Percentiles rank a stretch among this genome's conserved stretches.
Evolutionary conservation across 1,140 invertebrate genomes (phyloP).

Genomic region (Oryzaephilus surinamensis): DNA sequence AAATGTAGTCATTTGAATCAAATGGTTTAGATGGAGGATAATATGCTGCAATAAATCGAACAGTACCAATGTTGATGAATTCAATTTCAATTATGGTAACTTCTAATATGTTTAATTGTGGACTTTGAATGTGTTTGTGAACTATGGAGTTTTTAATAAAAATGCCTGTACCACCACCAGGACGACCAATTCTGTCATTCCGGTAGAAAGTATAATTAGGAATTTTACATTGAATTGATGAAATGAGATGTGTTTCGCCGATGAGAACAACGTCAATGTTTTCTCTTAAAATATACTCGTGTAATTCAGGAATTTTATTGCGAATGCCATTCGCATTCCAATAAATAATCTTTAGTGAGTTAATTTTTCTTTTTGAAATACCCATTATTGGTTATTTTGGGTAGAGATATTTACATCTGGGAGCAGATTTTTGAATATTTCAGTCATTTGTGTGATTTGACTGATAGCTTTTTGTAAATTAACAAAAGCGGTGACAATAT

Average conservation of each 20-base stretch:
- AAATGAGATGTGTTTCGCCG: background rate
- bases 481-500: too few species aligned
- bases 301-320: background rate
- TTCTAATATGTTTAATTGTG: background rate
- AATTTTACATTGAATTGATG: background rate
- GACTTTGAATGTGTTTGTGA: background rate
- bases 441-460: too few species aligned
- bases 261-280: background rate
- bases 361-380: too few species aligned
- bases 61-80: too few species aligned
- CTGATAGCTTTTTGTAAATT: too few species aligned
- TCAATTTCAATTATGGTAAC: background rate
- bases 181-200: background rate
- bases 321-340: constrained; percentile 2
- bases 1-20: too few species aligned
- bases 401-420: too few species aligned
- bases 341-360: too few species aligned
- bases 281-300: background rate
- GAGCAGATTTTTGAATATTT: too few species aligned
- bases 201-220: background rate
- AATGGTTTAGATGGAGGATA: too few species aligned
- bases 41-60: too few species aligned
- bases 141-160: background rate
- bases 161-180: constrained; percentile 1
- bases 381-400: too few species aligned